phyloP scores from a whole-genome alignment of 53 echinoderm and acorn worm species.

The Zoroaster sp. region DNA sequence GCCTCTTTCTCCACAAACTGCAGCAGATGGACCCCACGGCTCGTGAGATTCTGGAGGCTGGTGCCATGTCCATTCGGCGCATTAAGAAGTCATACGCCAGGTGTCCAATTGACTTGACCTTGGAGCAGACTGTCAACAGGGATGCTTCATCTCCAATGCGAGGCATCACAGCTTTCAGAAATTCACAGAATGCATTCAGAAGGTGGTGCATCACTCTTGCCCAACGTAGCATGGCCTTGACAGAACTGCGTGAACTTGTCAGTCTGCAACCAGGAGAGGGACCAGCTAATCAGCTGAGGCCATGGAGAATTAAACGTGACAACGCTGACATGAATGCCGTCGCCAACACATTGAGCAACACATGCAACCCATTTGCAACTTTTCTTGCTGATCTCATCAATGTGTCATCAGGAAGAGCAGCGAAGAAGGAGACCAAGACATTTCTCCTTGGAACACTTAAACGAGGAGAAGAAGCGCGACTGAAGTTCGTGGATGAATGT shows the following conservation, averaged over 20 bases:
- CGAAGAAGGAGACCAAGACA: constrained; percentile 18
- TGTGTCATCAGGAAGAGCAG: constrained; percentile 49
- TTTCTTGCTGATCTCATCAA: no score
- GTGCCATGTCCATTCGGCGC: background rate
- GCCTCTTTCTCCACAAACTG: constrained; percentile 66
- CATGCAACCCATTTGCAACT: constrained; percentile 42
- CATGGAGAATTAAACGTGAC: background rate
- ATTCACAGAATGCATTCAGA: no score
- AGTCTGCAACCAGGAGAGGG: no score
- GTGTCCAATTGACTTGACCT: background rate
- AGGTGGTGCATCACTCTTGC: no score
- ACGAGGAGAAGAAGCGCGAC: background rate
- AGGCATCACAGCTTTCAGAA: no score
- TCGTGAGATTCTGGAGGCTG: constrained; percentile 20
- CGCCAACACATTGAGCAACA: constrained; percentile 38
- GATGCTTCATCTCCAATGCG: no score
- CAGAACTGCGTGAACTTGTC: no score
- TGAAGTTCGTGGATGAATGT: background rate
- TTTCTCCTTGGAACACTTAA: constrained; percentile 10
- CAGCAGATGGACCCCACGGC: constrained; percentile 30
- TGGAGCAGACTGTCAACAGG: no score
- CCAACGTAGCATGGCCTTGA: no score
- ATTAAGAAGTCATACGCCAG: no score
- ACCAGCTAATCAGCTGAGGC: no score
- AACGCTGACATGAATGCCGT: constrained; percentile 32